Evolutionary conservation across 1,140 invertebrate genomes (phyloP), one percentile per base, ranked within the genome.

Genomic region (Euura lappo): DNA sequence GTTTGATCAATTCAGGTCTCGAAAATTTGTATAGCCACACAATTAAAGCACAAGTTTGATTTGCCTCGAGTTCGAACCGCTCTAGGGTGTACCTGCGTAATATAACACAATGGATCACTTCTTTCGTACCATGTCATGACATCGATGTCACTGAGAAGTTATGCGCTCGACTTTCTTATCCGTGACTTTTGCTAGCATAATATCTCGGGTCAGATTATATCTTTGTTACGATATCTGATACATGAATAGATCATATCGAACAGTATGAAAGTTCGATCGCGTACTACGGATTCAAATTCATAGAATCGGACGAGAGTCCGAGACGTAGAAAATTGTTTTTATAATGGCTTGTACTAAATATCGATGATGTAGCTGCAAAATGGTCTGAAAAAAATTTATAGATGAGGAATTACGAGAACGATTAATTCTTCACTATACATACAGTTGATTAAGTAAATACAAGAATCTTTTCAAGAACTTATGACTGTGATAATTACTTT

Each of bases 111-210:
- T 64, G 60, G 60, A 68, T 11, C 66, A 68, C 42, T 68, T 68
- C 66, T 68, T 68, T 28, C 8, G 4, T 42, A 68, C 66, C 11
- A 68, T 8, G 66, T 68, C 66, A 68, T 28, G 66, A 68, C 66
- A 68, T 68, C 66, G 44, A 68, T 68, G 66, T 68, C 66, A 68
- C 10, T 28, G 3, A 44, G 44, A 44, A 68, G 66, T 6, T 1
- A 68, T 68, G 66, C 66, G 51, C 5, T n/a, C 6, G 66, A 8
- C 66, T 11, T 42, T 68, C 66, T 42, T 11, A 68, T 60, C 8
- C 51, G 51, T 8, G 3, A n/a, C 51, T 60, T 60, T 11, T 8
- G 13, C 51, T 60, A 60, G 51, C 51, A 8, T n/a, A 60, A 60
- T 2, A 60, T 28, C 51, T 60, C 13, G 51, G 51, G 13, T 60